phyloP scores from a whole-genome alignment of 2,113 vertebrate species.

The Myrmophylax atrothorax region DNA sequence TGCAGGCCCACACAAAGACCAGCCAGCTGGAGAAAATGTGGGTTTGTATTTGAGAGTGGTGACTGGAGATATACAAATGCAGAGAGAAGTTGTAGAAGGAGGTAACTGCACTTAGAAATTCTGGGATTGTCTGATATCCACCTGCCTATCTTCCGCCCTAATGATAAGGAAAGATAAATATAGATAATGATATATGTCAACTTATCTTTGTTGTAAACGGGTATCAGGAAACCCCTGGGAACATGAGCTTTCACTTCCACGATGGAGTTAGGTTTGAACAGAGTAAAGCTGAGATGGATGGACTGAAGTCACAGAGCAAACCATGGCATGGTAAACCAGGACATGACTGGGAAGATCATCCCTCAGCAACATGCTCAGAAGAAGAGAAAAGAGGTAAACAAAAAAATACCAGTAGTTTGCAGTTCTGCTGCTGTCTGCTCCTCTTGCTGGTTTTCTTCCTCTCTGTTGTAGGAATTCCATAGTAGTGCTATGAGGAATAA shows the following conservation, averaged over 20 bases:
- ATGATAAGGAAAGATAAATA: neutral
- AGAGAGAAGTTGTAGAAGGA: neutral
- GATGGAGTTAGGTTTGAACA: neutral
- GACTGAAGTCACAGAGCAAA: neutral
- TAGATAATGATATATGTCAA: neutral
- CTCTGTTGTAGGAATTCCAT: constrained; percentile 41
- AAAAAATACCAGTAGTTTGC: neutral
- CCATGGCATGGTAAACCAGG: neutral
- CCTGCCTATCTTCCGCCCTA: neutral
- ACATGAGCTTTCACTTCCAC: neutral
- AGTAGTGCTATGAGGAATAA: constrained; percentile 44
- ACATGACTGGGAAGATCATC: neutral
- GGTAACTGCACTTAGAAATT: neutral
- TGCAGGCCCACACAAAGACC: neutral
- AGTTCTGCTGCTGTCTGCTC: neutral
- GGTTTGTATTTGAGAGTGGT: accelerated
- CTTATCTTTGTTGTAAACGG: neutral
- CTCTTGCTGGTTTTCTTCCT: constrained; percentile 18
- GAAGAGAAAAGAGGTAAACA: neutral
- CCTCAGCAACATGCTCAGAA: neutral
- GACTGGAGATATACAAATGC: neutral
- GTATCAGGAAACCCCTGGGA: neutral
- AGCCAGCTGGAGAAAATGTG: neutral
- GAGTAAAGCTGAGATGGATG: neutral
- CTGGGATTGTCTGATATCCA: neutral